A percentile compares a stretch with the other conserved stretches of the same genome.
Conservation (phyloP, 2,113 vertebrate species). For the cat (Felis catus) region DNA sequence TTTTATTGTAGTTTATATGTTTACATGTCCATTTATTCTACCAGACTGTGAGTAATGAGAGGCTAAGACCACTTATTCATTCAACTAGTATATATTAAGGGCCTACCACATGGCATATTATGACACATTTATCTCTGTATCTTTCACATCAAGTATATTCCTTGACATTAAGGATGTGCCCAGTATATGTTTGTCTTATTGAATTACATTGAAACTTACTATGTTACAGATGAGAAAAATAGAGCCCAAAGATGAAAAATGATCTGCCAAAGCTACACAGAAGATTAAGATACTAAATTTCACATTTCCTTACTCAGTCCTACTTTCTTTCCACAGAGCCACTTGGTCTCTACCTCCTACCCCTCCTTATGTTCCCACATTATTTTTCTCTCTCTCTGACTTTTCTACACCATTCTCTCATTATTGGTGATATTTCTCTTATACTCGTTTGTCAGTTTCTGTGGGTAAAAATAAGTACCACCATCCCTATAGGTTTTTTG, state of each 20-base stretch:
- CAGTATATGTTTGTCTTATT: constrained; percentile 11
- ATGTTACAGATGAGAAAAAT: constrained; percentile 35
- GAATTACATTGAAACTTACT: constrained; percentile 29
- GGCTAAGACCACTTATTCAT: neutral
- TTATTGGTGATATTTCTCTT: constrained; percentile 27
- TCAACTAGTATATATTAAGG: neutral
- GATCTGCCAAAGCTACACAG: neutral
- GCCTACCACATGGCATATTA: neutral
- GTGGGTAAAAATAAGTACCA: constrained; percentile 36
- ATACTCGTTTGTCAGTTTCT: constrained; percentile 1
- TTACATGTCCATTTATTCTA: constrained; percentile 20
- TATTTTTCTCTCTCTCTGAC: neutral
- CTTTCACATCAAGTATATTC: constrained; percentile 42
- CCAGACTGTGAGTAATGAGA: constrained; percentile 7
- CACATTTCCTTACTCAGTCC: neutral
- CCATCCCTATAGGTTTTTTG: neutral
- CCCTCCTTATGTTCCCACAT: neutral
- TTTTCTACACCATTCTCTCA: constrained; percentile 2
- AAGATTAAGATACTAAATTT: neutral
- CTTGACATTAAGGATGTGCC: constrained; percentile 27
- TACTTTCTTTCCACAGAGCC: neutral
- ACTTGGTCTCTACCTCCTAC: neutral
- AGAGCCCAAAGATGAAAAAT: neutral
- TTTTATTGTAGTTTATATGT: neutral
- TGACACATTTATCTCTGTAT: constrained; percentile 22